Conservation (phyloP, 2,113 vertebrate genomes). For the Coracopsis vasa region DNA sequence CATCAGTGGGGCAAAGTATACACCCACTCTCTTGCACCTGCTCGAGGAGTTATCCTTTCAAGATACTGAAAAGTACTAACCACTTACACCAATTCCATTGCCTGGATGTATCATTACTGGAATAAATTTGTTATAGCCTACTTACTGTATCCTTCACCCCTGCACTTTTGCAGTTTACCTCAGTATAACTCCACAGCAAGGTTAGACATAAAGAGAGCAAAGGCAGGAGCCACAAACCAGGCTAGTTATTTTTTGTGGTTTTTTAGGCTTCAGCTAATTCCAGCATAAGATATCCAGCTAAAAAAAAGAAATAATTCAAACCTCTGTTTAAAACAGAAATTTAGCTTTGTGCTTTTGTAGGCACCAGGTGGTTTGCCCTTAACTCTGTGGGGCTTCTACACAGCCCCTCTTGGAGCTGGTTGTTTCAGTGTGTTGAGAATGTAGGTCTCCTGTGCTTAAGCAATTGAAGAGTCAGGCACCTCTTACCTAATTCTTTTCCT, state of each 20-base stretch:
- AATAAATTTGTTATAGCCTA: neutral
- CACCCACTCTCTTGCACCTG: neutral
- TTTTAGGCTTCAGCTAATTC: neutral
- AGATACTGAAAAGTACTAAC: neutral
- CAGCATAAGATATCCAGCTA: neutral
- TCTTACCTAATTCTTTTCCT: neutral
- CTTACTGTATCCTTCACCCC: neutral
- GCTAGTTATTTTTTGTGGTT: neutral
- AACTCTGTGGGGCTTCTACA: rapidly evolving
- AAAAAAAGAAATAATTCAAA: neutral
- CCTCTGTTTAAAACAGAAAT: neutral
- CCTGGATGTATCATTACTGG: neutral
- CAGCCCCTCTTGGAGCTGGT: neutral
- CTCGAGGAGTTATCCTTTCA: neutral
- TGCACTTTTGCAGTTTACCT: neutral
- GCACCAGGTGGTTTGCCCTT: neutral
- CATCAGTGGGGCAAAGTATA: neutral
- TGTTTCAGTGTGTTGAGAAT: neutral
- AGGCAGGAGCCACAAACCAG: neutral
- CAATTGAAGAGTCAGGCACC: neutral
- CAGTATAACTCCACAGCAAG: neutral
- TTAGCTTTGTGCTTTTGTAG: neutral
- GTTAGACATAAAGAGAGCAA: neutral
- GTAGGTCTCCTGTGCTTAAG: constrained; percentile 5
- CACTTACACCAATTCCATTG: neutral